These are phyloP conservation scores for Scomberomorus guttatus DNA, from an alignment of 2,797 vertebrate species.

Conservation along the genomic window DNA sequence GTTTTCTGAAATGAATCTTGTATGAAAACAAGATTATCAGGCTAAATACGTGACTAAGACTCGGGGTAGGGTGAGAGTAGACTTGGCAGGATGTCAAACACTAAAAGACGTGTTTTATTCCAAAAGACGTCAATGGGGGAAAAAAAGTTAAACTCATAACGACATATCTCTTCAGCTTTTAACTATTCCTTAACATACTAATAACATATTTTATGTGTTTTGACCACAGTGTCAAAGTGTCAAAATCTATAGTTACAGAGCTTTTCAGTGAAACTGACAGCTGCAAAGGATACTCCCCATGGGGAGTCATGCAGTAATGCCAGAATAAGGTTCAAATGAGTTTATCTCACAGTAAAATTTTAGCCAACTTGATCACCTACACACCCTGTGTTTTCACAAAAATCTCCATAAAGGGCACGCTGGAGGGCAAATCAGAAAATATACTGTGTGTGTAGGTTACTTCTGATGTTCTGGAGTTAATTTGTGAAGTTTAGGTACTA, in stretches of 20 bases:
- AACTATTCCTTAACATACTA: background rate
- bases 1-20: background rate
- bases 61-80: background rate
- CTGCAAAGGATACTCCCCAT: constrained; percentile 13
- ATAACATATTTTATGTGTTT: background rate
- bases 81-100: background rate
- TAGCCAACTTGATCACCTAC: background rate
- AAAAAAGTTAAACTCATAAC: background rate
- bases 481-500: background rate
- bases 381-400: background rate
- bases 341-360: background rate
- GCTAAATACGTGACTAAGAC: background rate
- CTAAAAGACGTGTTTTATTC: background rate
- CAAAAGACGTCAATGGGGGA: background rate
- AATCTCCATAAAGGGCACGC: background rate
- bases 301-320: background rate
- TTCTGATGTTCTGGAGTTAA: background rate
- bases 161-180: background rate
- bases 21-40: background rate
- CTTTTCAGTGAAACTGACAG: constrained; percentile 3
- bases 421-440: background rate
- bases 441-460: background rate
- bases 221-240: background rate
- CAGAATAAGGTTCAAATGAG: background rate
- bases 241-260: background rate